Conservation (phyloP, 2,888 invertebrate species). For the Watsonalla cultraria region DNA sequence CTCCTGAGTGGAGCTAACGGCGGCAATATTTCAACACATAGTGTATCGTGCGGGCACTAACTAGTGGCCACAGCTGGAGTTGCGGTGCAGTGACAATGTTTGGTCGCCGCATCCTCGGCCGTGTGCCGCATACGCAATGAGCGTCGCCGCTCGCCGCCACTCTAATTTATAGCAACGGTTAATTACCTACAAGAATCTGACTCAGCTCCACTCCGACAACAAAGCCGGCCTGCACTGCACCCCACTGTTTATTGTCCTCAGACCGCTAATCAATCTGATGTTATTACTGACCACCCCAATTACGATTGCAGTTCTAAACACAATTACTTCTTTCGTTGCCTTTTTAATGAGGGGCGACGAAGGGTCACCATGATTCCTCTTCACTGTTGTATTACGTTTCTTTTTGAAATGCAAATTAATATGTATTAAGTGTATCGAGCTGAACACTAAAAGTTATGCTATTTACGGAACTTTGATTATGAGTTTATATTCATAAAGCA, state of each 20-base stretch:
- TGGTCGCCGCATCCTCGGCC: slow-evolving; percentile 55
- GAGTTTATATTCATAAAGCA: slow-evolving; percentile 75
- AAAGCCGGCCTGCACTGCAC: slow-evolving; percentile 30
- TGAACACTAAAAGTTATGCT: slow-evolving; percentile 68
- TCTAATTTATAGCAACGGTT: slow-evolving; percentile 69
- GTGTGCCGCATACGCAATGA: slow-evolving; percentile 62
- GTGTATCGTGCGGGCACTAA: slow-evolving; percentile 56
- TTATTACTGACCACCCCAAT: slow-evolving; percentile 12
- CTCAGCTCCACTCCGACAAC: slow-evolving; percentile 40
- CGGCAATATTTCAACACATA: slow-evolving; percentile 55
- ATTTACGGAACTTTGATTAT: slow-evolving; percentile 68
- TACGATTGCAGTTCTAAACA: neutral
- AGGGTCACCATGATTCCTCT: neutral
- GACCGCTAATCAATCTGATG: slow-evolving; percentile 31
- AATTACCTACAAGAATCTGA: slow-evolving; percentile 69
- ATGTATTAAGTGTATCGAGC: slow-evolving; percentile 69
- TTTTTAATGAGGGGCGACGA: neutral
- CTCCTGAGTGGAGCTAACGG: slow-evolving; percentile 30
- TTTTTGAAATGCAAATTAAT: slow-evolving; percentile 47
- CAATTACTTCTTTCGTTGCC: neutral
- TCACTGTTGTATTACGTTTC: slow-evolving; percentile 25
- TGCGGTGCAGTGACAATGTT: slow-evolving; percentile 68
- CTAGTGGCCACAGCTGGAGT: slow-evolving; percentile 65
- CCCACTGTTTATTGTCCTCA: slow-evolving; percentile 27
- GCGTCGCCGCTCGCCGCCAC: slow-evolving; percentile 26